Evolutionary conservation across 2,888 invertebrate species (phyloP).

Genomic region (Acanthacorydalis orientalis): DNA sequence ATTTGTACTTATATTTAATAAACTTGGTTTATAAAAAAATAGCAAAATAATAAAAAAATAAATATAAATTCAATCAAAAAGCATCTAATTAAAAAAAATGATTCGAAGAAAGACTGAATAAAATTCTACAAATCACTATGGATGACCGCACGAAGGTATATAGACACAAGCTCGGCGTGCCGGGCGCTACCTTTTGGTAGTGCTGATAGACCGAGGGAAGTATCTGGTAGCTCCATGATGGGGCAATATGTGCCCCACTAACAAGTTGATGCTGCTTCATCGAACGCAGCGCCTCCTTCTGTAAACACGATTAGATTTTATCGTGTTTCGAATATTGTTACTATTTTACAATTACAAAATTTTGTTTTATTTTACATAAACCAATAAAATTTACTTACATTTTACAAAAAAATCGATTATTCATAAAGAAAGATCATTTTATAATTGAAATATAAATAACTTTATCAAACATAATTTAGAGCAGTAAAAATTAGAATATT

Average conservation of each 20-base stretch:
- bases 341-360: too few species aligned
- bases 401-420: too few species aligned
- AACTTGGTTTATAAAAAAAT: too few species aligned
- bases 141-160: not conserved
- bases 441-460: too few species aligned
- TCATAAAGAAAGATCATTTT: too few species aligned
- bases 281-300: conserved; percentile 30
- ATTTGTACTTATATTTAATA: too few species aligned
- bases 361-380: not conserved
- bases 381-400: not conserved
- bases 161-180: not conserved
- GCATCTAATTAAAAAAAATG: not conserved
- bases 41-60: not conserved
- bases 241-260: conserved; percentile 23
- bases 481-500: too few species aligned
- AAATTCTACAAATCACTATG: not conserved
- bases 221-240: conserved; percentile 70
- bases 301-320: conserved; percentile 15
- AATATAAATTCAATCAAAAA: not conserved
- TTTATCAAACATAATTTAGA: too few species aligned
- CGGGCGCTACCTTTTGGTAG: conserved; percentile 58
- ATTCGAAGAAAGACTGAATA: not conserved
- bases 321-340: too few species aligned
- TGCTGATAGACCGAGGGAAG: conserved; percentile 68
- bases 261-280: conserved; percentile 26